Conservation (phyloP, 2,888 invertebrate species). For the Andrena praecox region DNA sequence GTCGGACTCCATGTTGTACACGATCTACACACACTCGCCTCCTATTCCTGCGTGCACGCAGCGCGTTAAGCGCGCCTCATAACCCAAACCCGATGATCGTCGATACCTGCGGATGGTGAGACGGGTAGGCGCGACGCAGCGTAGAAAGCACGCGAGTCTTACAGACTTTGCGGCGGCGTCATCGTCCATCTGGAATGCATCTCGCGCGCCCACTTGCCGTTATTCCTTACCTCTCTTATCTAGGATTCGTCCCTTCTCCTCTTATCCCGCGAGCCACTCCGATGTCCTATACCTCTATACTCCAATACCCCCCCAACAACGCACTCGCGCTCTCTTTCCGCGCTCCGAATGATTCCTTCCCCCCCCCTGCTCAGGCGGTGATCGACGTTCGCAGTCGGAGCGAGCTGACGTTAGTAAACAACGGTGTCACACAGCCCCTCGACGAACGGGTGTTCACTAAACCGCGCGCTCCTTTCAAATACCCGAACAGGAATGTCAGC, state of each 20-base stretch:
- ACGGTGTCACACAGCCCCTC: slow-evolving; percentile 22
- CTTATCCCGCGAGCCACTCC: slow-evolving; percentile 24
- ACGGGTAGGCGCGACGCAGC: slow-evolving; percentile 30
- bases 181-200: slow-evolving; percentile 79
- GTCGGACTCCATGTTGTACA: slow-evolving; percentile 74
- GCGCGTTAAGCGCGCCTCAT: slow-evolving; percentile 69
- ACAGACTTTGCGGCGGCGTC: slow-evolving; percentile 74
- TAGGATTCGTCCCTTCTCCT: slow-evolving; percentile 13
- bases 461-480: slow-evolving; percentile 55
- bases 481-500: slow-evolving; percentile 17
- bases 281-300: not conserved
- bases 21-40: slow-evolving; percentile 59
- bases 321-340: slow-evolving; percentile 17
- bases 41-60: slow-evolving; percentile 48
- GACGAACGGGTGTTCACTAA: slow-evolving; percentile 8
- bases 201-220: slow-evolving; percentile 60
- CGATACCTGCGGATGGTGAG: slow-evolving; percentile 52
- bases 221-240: slow-evolving; percentile 38
- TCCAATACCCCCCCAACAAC: slow-evolving; percentile 1
- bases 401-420: slow-evolving; percentile 56
- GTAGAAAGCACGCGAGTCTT: slow-evolving; percentile 60
- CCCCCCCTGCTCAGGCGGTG: too few species aligned
- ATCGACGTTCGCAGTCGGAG: slow-evolving; percentile 15
- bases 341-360: not conserved
- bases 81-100: slow-evolving; percentile 61